phyloP scores from a whole-genome alignment of 2,113 vertebrate species.

The Zosterops japonicus region DNA sequence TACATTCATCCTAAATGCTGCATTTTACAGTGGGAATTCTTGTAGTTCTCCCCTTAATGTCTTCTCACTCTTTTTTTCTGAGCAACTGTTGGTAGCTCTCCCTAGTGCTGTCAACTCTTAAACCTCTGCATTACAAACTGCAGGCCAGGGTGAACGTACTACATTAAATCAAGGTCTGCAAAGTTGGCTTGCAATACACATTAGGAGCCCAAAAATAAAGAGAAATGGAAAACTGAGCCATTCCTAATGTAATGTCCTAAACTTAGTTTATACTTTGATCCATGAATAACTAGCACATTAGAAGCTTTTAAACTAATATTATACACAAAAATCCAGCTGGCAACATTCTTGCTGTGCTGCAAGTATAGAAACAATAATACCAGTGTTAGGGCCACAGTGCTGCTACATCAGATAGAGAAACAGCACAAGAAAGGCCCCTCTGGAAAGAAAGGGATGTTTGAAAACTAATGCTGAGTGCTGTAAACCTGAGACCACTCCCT shows the following conservation, averaged over 20 bases:
- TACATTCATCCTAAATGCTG: constrained; percentile 28
- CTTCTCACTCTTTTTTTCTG: constrained; percentile 3
- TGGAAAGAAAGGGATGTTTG: not conserved
- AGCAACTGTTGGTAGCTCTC: constrained; percentile 49
- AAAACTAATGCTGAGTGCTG: not conserved
- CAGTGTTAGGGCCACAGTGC: not conserved
- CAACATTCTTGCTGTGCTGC: not conserved
- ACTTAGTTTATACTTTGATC: constrained; percentile 7
- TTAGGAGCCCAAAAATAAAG: not conserved
- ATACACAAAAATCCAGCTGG: not conserved
- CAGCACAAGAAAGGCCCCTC: not conserved
- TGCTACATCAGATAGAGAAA: not conserved
- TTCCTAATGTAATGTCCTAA: not conserved
- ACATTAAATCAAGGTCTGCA: not conserved
- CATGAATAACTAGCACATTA: not conserved
- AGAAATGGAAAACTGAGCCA: not conserved
- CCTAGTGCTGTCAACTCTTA: constrained; percentile 14
- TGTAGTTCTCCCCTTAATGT: constrained; percentile 12
- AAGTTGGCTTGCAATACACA: not conserved
- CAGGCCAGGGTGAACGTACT: not conserved
- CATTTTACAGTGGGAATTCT: constrained; percentile 35
- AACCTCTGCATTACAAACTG: constrained; percentile 36
- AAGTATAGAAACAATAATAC: not conserved
- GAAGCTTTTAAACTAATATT: not conserved
- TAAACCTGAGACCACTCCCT: not conserved